Evolutionary conservation across 1,140 invertebrate genomes (phyloP).

Genomic region (Drosophila bifasciata): DNA sequence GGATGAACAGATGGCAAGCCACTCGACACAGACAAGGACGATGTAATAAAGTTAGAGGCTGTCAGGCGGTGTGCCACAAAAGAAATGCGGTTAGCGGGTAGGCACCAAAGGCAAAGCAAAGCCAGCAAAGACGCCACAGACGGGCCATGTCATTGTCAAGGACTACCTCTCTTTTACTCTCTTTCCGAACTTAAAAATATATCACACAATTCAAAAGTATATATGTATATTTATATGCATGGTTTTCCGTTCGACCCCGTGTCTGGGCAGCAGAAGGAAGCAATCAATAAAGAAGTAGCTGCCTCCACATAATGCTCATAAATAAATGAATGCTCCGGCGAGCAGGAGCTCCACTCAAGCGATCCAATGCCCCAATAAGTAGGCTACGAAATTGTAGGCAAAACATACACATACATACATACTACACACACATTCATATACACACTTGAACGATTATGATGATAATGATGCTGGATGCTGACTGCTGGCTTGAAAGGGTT

Average conservation of each 20-base stretch:
- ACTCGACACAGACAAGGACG: constrained; percentile 68
- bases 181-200: constrained; percentile 28
- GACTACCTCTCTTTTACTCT: constrained; percentile 24
- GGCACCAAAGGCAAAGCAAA: constrained; percentile 13
- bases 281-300: constrained; percentile 68
- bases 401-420: too few species aligned
- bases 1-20: constrained; percentile 51
- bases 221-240: background rate
- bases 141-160: constrained; percentile 50
- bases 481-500: background rate
- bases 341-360: background rate
- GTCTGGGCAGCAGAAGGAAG: constrained; percentile 22
- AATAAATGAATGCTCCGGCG: constrained; percentile 63
- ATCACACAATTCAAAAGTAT: constrained; percentile 6
- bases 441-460: background rate
- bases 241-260: too few species aligned
- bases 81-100: constrained; percentile 69
- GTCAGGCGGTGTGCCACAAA: constrained; percentile 64
- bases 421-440: too few species aligned
- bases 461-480: constrained; percentile 1
- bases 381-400: too few species aligned
- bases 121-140: background rate
- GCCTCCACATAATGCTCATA: constrained; percentile 52
- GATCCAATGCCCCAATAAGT: too few species aligned
- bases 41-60: constrained; percentile 76